Conservation (phyloP, 1,140 invertebrate genomes). For the Hyles euphorbiae region DNA sequence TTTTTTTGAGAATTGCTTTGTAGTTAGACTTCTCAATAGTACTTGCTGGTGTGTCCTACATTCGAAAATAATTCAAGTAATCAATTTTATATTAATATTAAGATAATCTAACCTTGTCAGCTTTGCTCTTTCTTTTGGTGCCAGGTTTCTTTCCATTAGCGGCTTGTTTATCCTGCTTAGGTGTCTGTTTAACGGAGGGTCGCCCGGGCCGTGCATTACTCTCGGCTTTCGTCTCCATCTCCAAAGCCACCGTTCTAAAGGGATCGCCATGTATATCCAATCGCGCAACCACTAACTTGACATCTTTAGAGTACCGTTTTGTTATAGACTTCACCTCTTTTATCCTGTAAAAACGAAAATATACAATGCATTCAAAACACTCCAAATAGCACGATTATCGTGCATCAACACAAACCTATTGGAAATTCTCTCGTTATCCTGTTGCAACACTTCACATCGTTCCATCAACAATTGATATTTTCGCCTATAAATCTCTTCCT, state of each 20-base stretch:
- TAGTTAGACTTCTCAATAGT: too few species aligned
- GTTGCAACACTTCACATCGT: conserved; percentile 79
- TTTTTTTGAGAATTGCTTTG: too few species aligned
- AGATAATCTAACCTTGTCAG: conserved; percentile 57
- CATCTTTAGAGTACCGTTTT: conserved; percentile 75
- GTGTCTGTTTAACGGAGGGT: conserved; percentile 42
- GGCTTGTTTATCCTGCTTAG: conserved; percentile 61
- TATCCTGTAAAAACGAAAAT: conserved; percentile 70
- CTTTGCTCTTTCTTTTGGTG: conserved; percentile 70
- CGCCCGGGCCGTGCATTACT: conserved; percentile 35
- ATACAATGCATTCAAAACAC: conserved; percentile 16
- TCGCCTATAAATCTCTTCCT: conserved; percentile 77
- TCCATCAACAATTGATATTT: conserved; percentile 80
- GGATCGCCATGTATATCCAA: conserved; percentile 72
- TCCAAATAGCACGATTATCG: conserved; percentile 14
- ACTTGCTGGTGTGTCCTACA: too few species aligned
- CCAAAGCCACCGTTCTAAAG: conserved; percentile 59
- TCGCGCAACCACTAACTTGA: conserved; percentile 72
- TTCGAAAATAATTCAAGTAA: too few species aligned
- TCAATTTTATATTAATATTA: too few species aligned
- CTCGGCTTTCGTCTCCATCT: conserved; percentile 63
- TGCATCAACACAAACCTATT: conserved; percentile 72
- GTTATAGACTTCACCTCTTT: conserved; percentile 78
- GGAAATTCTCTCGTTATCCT: conserved; percentile 80
- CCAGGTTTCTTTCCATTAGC: conserved; percentile 58